phyloP scores from a whole-genome alignment of 2,888 invertebrate genomes.

The Hirudinaria manillensis region DNA sequence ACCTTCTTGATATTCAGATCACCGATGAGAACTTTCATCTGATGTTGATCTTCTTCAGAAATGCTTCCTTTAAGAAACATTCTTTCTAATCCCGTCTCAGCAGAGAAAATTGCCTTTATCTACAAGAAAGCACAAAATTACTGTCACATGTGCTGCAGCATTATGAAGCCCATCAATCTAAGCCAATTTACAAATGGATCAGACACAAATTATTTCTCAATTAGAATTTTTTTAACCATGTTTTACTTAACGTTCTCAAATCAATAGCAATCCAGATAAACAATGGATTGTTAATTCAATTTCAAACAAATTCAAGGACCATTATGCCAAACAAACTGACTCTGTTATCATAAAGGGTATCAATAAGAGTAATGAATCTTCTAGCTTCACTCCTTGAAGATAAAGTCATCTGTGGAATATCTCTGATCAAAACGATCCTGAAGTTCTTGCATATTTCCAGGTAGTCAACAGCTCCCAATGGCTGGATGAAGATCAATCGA shows the following conservation, averaged over 20 bases:
- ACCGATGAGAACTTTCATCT: constrained; percentile 74
- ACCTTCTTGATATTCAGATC: constrained; percentile 72
- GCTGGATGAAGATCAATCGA: constrained; percentile 57
- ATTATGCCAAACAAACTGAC: too few relatives aligned
- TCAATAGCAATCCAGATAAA: too few relatives aligned
- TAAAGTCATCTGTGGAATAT: constrained; percentile 77
- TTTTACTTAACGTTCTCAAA: too few relatives aligned
- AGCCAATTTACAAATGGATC: too few relatives aligned
- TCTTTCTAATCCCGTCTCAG: constrained; percentile 69
- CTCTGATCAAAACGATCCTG: constrained; percentile 84
- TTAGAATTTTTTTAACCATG: too few relatives aligned
- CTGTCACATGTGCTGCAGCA: too few relatives aligned
- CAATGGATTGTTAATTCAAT: too few relatives aligned
- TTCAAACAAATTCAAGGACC: too few relatives aligned
- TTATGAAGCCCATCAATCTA: too few relatives aligned
- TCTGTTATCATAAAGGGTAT: constrained; percentile 88
- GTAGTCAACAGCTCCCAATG: constrained; percentile 90
- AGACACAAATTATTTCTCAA: too few relatives aligned
- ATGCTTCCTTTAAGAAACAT: constrained; percentile 61
- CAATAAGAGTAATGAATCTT: constrained; percentile 90
- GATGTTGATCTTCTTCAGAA: constrained; percentile 62
- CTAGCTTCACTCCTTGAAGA: constrained; percentile 77
- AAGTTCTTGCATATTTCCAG: constrained; percentile 84
- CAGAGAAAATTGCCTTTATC: constrained; percentile 74
- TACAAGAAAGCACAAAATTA: constrained; percentile 47